Percentiles rank a stretch among this genome's conserved stretches.
phyloP scores from a whole-genome alignment of 1,140 invertebrate genomes.

The Thaumatotibia leucotreta region DNA sequence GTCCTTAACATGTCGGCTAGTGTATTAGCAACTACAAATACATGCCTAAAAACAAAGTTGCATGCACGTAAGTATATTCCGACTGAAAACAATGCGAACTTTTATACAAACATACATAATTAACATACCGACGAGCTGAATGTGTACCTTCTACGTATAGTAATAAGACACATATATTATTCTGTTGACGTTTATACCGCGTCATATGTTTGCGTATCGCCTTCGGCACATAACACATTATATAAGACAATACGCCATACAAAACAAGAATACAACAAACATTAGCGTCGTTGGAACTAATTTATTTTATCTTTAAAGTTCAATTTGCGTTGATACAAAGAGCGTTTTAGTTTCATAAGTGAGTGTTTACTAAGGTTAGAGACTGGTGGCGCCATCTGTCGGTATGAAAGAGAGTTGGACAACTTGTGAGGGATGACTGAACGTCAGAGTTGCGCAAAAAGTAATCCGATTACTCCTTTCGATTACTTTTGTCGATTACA shows the following conservation, averaged over 20 bases:
- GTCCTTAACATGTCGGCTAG: too few species aligned
- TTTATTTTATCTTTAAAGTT: background rate
- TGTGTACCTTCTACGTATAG: too few species aligned
- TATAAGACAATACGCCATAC: conserved; percentile 8
- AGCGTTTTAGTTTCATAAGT: background rate
- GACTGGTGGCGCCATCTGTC: background rate
- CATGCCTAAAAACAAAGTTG: too few species aligned
- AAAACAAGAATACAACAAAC: background rate
- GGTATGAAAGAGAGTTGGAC: background rate
- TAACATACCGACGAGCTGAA: too few species aligned
- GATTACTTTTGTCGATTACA: too few species aligned
- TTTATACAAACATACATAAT: background rate
- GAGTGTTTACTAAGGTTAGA: background rate
- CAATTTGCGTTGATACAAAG: background rate
- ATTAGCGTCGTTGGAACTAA: background rate
- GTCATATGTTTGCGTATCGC: conserved; percentile 2
- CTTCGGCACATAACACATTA: conserved; percentile 8
- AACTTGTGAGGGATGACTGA: background rate
- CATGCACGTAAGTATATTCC: background rate
- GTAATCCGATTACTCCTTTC: background rate
- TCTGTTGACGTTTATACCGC: too few species aligned
- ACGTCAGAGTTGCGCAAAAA: too few species aligned
- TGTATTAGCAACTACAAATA: too few species aligned
- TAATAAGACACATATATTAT: too few species aligned
- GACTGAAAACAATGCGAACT: background rate